Evolutionary conservation across 2,113 vertebrate species (phyloP).

Genomic region (Phoenicopterus ruber): DNA sequence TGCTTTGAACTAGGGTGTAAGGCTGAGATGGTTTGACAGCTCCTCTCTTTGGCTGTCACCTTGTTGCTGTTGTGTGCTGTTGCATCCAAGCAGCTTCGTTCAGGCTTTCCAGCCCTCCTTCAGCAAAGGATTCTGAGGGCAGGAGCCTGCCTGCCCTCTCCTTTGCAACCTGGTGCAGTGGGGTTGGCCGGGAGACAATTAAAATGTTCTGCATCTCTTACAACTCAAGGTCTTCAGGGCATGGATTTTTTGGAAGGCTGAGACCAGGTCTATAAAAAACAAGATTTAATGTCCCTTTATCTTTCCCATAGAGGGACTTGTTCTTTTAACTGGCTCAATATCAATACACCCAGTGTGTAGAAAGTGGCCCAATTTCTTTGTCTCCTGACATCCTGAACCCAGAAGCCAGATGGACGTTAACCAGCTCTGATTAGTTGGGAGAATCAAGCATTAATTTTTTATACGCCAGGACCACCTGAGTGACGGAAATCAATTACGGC

Average conservation of each 20-base stretch:
- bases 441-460: constrained; percentile 78
- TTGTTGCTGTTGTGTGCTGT: not conserved
- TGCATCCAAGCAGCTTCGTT: not conserved
- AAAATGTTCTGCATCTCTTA: constrained; percentile 25
- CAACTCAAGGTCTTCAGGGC: not conserved
- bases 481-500: constrained; percentile 78
- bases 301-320: not conserved
- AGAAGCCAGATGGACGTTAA: constrained; percentile 72
- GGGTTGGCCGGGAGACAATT: not conserved
- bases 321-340: constrained; percentile 20
- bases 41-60: not conserved
- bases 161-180: not conserved
- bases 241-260: not conserved
- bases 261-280: constrained; percentile 24
- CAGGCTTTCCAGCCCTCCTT: not conserved
- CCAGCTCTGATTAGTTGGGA: constrained; percentile 73
- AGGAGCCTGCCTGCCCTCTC: not conserved
- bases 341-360: not conserved
- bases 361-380: constrained; percentile 50
- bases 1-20: not conserved
- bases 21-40: not conserved
- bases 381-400: constrained; percentile 66
- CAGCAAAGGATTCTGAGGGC: not conserved
- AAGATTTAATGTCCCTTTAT: constrained; percentile 37
- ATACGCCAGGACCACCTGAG: constrained; percentile 71